Percentiles rank a stretch among this genome's conserved stretches.
Conservation (phyloP, 2,888 invertebrate genomes). For the Chrysolina oricalcia region DNA sequence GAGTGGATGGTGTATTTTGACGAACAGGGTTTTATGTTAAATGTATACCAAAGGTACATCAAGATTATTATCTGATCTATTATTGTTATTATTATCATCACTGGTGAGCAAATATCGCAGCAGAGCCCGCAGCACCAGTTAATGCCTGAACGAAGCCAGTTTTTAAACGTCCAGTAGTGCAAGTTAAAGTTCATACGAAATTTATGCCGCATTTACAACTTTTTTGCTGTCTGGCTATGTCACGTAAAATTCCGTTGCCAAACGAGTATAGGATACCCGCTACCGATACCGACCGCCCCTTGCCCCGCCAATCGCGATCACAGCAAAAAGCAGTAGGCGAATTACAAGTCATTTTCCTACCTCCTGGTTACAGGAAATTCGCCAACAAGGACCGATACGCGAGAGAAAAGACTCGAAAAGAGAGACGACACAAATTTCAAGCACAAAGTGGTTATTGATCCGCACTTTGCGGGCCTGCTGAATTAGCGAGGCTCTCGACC, state of each 20-base stretch:
- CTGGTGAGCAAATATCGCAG: slow-evolving; percentile 35
- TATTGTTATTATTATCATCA: no score
- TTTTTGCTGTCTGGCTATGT: slow-evolving; percentile 70
- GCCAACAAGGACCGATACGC: slow-evolving; percentile 60
- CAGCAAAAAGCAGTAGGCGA: slow-evolving; percentile 41
- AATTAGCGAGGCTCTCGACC: slow-evolving; percentile 25
- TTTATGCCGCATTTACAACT: slow-evolving; percentile 61
- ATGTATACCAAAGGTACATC: no score
- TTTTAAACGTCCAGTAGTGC: slow-evolving; percentile 70
- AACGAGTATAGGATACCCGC: slow-evolving; percentile 42
- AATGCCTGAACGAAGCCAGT: slow-evolving; percentile 68
- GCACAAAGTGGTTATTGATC: slow-evolving; percentile 1
- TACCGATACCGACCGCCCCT: slow-evolving; percentile 35
- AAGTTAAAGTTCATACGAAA: slow-evolving; percentile 62
- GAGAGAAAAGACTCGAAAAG: slow-evolving; percentile 56
- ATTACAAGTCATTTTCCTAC: slow-evolving; percentile 46
- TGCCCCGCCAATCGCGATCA: slow-evolving; percentile 58
- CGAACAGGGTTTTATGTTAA: no score
- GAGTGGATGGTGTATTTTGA: no score
- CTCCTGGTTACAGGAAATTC: slow-evolving; percentile 37
- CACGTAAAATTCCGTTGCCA: slow-evolving; percentile 60
- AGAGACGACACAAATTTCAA: slow-evolving; percentile 34
- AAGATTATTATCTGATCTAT: no score
- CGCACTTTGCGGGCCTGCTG: slow-evolving; percentile 6
- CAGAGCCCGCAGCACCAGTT: slow-evolving; percentile 53